Conservation (phyloP, 2,797 vertebrate genomes). For the Rousettus madagascariensis region DNA sequence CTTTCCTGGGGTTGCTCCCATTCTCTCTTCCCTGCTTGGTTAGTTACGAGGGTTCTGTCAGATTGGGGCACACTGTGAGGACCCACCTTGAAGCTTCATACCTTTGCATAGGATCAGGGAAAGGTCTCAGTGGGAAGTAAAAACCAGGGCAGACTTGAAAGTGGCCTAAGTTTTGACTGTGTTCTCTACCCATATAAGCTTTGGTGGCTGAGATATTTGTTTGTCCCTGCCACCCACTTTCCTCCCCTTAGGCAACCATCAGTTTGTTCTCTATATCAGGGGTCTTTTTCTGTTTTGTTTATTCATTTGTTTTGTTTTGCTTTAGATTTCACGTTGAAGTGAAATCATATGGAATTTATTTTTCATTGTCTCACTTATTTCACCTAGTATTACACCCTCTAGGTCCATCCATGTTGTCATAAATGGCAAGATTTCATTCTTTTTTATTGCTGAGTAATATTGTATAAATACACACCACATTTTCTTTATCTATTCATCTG, state of each 20-base stretch:
- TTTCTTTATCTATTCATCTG: not conserved
- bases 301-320: too few relatives aligned
- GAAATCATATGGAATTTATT: not conserved
- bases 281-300: not conserved
- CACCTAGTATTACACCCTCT: not conserved
- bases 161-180: not conserved
- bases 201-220: not conserved
- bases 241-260: not conserved
- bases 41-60: not conserved
- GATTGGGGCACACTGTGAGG: not conserved
- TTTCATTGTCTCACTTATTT: not conserved
- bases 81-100: not conserved
- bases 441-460: not conserved
- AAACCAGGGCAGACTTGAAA: not conserved
- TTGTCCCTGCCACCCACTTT: too few relatives aligned
- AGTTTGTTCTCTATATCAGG: not conserved
- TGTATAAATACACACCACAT: not conserved
- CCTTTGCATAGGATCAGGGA: not conserved
- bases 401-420: not conserved
- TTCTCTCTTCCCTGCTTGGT: not conserved
- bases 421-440: not conserved
- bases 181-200: not conserved
- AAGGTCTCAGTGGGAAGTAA: not conserved
- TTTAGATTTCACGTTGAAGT: not conserved
- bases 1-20: not conserved